A percentile compares a stretch with the other conserved stretches of the same genome.
These are phyloP conservation scores for Delia radicum DNA, from an alignment of 1,140 invertebrate genomes.

Conservation along the genomic window DNA sequence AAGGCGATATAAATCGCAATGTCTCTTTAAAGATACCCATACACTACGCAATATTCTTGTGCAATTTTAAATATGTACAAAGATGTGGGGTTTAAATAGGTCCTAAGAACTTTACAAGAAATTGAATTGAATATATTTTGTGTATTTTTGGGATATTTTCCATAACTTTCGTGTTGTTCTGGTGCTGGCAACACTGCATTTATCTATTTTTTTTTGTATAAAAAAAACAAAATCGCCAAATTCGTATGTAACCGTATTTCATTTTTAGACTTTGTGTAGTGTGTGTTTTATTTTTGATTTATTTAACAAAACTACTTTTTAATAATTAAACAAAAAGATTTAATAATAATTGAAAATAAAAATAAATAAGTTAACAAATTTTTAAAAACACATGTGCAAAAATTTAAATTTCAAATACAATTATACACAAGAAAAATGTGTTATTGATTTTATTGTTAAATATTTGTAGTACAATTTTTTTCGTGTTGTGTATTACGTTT, in stretches of 20 bases:
- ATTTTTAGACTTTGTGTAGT: neutral
- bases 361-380: neutral
- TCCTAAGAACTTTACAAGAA: no score
- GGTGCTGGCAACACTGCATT: no score
- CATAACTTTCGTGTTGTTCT: no score
- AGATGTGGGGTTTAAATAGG: no score
- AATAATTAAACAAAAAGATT: neutral
- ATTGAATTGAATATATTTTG: no score
- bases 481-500: neutral
- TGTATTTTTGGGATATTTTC: no score
- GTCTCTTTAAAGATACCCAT: no score
- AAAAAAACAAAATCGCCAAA: neutral
- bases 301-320: neutral
- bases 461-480: neutral
- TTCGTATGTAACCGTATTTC: constrained; percentile 1
- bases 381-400: neutral
- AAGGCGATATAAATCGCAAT: no score
- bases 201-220: no score
- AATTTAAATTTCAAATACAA: neutral
- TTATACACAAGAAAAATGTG: neutral
- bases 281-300: neutral
- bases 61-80: no score
- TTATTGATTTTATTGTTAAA: constrained; percentile 5
- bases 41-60: no score
- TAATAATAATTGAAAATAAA: neutral